Evolutionary conservation across 2,797 vertebrate genomes (phyloP).

Genomic region (Melanotaenia boesemani): DNA sequence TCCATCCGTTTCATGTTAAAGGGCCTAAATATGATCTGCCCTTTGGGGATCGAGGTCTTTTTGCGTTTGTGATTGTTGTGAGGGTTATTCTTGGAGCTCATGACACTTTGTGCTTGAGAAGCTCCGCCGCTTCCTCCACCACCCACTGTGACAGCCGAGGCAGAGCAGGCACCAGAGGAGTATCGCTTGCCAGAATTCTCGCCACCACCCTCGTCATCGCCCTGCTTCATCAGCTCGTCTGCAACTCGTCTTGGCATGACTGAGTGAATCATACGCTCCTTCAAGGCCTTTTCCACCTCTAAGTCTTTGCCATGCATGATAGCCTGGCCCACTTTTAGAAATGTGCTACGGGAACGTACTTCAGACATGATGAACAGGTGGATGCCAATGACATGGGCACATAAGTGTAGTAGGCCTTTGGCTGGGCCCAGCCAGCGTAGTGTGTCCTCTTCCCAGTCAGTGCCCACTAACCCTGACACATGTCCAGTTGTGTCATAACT

Average conservation of each 20-base stretch:
- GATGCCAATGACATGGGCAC: slow-evolving; percentile 92
- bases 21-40: slow-evolving; percentile 93
- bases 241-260: slow-evolving; percentile 97
- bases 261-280: slow-evolving; percentile 99
- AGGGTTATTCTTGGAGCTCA: slow-evolving; percentile 85
- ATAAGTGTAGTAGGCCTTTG: slow-evolving; percentile 91
- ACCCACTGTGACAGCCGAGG: slow-evolving; percentile 66
- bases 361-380: slow-evolving; percentile 98
- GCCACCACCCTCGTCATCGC: slow-evolving; percentile 92
- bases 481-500: slow-evolving; percentile 37
- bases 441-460: slow-evolving; percentile 64
- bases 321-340: slow-evolving; percentile 97
- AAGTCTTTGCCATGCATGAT: slow-evolving; percentile 99
- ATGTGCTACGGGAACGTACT: slow-evolving; percentile 95
- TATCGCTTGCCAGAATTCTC: slow-evolving; percentile 93
- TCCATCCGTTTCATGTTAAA: slow-evolving; percentile 98
- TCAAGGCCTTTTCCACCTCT: slow-evolving; percentile 97
- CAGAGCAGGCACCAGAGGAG: slow-evolving; percentile 86
- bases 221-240: slow-evolving; percentile 96
- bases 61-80: slow-evolving; percentile 89
- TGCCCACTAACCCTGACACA: slow-evolving; percentile 2
- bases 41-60: slow-evolving; percentile 94
- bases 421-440: slow-evolving; percentile 87
- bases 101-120: slow-evolving; percentile 65
- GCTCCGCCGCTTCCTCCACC: slow-evolving; percentile 54